phyloP scores from a whole-genome alignment of 2,113 vertebrate genomes.

The Arothron firmamentum region DNA sequence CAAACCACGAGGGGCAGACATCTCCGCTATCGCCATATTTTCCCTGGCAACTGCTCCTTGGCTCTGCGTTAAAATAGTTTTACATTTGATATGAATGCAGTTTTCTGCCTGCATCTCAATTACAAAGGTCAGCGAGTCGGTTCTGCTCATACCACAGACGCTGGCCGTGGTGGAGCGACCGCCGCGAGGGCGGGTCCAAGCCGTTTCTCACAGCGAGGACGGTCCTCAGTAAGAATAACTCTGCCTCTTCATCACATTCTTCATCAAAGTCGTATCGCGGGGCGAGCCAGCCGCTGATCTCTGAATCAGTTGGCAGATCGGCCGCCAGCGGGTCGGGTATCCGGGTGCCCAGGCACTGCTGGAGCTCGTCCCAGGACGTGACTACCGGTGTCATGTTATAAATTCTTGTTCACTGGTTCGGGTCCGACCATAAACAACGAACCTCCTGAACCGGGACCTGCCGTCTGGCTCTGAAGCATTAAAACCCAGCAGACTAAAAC shows the following conservation, averaged over 20 bases:
- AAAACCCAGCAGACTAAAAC: slow-evolving; percentile 31
- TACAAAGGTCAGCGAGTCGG: slow-evolving; percentile 67
- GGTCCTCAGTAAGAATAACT: slow-evolving; percentile 58
- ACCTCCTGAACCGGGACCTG: slow-evolving; percentile 46
- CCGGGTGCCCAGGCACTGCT: slow-evolving; percentile 27
- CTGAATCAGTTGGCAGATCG: slow-evolving; percentile 15
- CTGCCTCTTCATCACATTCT: slow-evolving; percentile 60
- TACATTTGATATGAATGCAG: slow-evolving; percentile 68
- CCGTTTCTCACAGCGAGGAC: slow-evolving; percentile 58
- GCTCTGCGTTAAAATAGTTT: slow-evolving; percentile 73
- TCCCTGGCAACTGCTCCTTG: slow-evolving; percentile 67
- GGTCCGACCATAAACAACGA: slow-evolving; percentile 43
- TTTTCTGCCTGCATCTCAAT: slow-evolving; percentile 69
- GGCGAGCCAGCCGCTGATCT: slow-evolving; percentile 17
- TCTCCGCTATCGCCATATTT: slow-evolving; percentile 71
- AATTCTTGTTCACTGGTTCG: slow-evolving; percentile 37
- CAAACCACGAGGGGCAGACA: slow-evolving; percentile 64
- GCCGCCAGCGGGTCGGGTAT: slow-evolving; percentile 31
- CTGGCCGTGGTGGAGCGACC: slow-evolving; percentile 53
- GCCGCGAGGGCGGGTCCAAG: slow-evolving; percentile 48
- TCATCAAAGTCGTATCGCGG: slow-evolving; percentile 31
- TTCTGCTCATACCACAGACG: slow-evolving; percentile 53
- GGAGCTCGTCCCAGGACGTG: slow-evolving; percentile 22
- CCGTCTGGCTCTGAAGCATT: slow-evolving; percentile 46
- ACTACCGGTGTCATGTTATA: slow-evolving; percentile 50